Percentiles rank a stretch among this genome's conserved stretches.
Conservation (phyloP, 2,888 invertebrate species). For the Unio delphinus region DNA sequence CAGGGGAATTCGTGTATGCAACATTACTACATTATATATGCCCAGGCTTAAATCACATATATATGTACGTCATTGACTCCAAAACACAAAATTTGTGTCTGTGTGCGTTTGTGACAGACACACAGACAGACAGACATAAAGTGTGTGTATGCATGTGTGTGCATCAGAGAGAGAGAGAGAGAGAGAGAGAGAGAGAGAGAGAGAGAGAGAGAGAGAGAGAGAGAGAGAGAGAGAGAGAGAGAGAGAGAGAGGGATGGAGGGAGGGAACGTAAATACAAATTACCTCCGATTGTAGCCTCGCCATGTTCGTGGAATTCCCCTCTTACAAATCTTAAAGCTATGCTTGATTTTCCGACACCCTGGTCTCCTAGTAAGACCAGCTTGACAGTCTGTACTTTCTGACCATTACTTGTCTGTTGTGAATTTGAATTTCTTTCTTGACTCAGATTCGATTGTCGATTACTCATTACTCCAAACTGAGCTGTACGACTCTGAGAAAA, state of each 20-base stretch:
- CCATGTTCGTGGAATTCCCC: constrained; percentile 87
- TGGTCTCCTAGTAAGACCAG: constrained; percentile 98
- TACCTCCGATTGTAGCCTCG: constrained; percentile 84
- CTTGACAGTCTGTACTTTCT: constrained; percentile 97
- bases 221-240: constrained; percentile 8
- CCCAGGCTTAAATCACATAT: too few relatives aligned
- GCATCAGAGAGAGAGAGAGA: constrained; percentile 3
- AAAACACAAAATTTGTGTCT: too few relatives aligned
- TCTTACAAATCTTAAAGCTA: constrained; percentile 98
- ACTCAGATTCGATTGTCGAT: not conserved
- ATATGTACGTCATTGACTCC: too few relatives aligned
- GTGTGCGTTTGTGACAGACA: too few relatives aligned
- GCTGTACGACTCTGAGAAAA: too few relatives aligned
- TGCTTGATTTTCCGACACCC: constrained; percentile 98
- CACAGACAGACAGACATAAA: too few relatives aligned
- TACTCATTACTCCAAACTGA: too few relatives aligned
- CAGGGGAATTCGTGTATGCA: too few relatives aligned
- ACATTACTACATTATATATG: too few relatives aligned
- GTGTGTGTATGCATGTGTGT: too few relatives aligned
- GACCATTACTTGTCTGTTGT: constrained; percentile 8
- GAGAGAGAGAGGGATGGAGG: not conserved
- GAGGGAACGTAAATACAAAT: constrained; percentile 5
- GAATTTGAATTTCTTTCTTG: too few relatives aligned
- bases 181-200: constrained; percentile 5
- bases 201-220: too few relatives aligned